Base-by-base conservation (phyloP, 2,797 vertebrate species). In the Eulemur coronatus region DNA sequence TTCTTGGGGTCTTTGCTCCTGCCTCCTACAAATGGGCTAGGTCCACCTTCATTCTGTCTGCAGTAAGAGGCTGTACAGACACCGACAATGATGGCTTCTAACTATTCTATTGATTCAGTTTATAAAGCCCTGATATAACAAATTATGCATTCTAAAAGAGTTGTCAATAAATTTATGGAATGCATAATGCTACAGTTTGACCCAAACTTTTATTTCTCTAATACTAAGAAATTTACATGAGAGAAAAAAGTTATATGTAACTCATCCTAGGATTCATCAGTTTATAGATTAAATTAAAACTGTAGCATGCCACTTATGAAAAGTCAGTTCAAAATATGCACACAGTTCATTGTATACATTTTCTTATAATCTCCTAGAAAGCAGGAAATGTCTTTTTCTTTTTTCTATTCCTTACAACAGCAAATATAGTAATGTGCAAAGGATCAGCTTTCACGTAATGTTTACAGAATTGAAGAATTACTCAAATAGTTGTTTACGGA, bases 221-320 rank as follows among this genome's bases (percentile, higher is more conserved):
- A 92, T 43, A 69, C 8, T 26, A 94, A 96, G 52, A 92, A 33
- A 85, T 76, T 70, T 78, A 35, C 46, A 41, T 85, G 35, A 46
- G 41, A 24, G 38, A 24, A 86, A 86, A 82, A 33, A 80, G 52
- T 59, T 72, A 81, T 28, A 55, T 63, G 11, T 73, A 95, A 90
- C 12, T 96, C 30, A 93, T 82, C 41, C 48, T 92, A 63, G 9
- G 26, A 38, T 63, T 94, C 10, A 87, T 61, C 41, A 89, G 26
- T 91, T 79, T 82, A 52, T n/a, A 92, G 35, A 95, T 84, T 78
- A 92, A 80, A 12, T 87, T 95, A 84, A 93, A 96, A 94, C 38
- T 85, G 13, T 52, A 79, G 50, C 65, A 96, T 52, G 48, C 14
- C 15, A 80, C 30, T 86, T 97, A 84, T 94, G 55, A 88, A 96